Evolutionary conservation across 2,113 vertebrate genomes (phyloP), one percentile per base, ranked within the genome.

Genomic region (Ceyx melanurus): DNA sequence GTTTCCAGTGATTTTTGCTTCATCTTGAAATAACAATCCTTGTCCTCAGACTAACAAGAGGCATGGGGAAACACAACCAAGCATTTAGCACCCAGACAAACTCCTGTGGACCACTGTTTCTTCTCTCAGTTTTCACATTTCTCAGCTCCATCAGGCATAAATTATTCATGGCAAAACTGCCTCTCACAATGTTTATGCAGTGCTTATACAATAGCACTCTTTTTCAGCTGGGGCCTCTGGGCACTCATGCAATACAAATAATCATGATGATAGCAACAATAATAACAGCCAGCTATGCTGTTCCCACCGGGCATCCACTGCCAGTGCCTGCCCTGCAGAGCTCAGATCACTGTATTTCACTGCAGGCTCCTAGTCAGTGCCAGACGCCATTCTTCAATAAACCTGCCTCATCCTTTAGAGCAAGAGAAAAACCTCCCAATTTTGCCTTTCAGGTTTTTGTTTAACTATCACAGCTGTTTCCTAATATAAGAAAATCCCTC

Each of bases 201-300:
- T 50, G 56, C 35, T 85, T 37, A 88, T 62, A 96, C 96, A 94
- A 95, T 92, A 71, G 82, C 40, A 88, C 46, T 42, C 86, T 89
- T 94, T 92, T 90, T 92, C 60, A 53, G 68, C 53, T 31, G 31
- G 22, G 71, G 87, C 92, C 89, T 89, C 92, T 64, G 68, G 87
- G 82, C 89, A 93, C 75, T 95, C 89, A 82, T 83, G 91, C 94
- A 93, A 92, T 89, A 94, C 84, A 95, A 93, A 93, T 91, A 96
- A 94, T 91, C 79, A 51, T 5, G 35, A 89, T 65, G 82, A 94
- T 81, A 93, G 79, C 64, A 94, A 95, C 60, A 92, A 86, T 62
- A 93, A 88, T 48, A 96, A 86, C 61, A 94, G 84, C 61, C 65
- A 79, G 67, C 82, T 62, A 62, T 57, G 72, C 64, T 82, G 66